phyloP scores from a whole-genome alignment of 2,888 invertebrate species.

The Drosophila maculinotata region DNA sequence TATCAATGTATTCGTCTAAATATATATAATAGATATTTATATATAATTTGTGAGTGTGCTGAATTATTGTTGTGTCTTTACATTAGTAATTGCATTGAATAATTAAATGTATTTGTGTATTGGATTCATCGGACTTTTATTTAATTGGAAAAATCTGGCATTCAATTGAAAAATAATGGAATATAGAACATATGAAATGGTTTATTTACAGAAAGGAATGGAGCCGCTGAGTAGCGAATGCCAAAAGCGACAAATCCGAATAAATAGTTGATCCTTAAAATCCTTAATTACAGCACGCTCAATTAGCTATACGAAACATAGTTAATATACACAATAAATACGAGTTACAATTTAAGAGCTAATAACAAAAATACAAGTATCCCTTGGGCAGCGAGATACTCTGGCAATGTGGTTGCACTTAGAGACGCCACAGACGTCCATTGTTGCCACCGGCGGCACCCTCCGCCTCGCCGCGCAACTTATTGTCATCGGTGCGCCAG shows the following conservation, averaged over 20 bases:
- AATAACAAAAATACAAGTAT: constrained; percentile 30
- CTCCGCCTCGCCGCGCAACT: constrained; percentile 77
- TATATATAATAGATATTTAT: not conserved
- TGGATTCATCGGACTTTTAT: not conserved
- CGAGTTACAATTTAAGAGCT: constrained; percentile 25
- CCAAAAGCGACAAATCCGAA: no score
- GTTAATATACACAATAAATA: constrained; percentile 65
- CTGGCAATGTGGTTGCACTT: constrained; percentile 19
- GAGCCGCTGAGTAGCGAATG: no score
- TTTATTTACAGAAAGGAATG: constrained; percentile 24
- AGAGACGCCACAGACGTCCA: constrained; percentile 69
- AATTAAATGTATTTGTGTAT: constrained; percentile 6
- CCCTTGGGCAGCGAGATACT: constrained; percentile 4
- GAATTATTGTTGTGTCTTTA: constrained; percentile 5
- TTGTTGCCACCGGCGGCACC: constrained; percentile 69
- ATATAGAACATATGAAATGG: no score
- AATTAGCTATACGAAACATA: constrained; percentile 14
- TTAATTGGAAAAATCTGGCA: not conserved
- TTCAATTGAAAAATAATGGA: not conserved
- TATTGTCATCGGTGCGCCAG: constrained; percentile 90
- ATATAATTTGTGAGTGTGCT: not conserved
- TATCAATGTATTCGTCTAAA: not conserved
- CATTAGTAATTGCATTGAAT: constrained; percentile 2
- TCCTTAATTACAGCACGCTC: constrained; percentile 23
- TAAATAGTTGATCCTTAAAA: constrained; percentile 11